Evolutionary conservation across 1,140 invertebrate species (phyloP), one percentile per base, ranked within the genome.

Genomic region (Mactra quadrangularis): DNA sequence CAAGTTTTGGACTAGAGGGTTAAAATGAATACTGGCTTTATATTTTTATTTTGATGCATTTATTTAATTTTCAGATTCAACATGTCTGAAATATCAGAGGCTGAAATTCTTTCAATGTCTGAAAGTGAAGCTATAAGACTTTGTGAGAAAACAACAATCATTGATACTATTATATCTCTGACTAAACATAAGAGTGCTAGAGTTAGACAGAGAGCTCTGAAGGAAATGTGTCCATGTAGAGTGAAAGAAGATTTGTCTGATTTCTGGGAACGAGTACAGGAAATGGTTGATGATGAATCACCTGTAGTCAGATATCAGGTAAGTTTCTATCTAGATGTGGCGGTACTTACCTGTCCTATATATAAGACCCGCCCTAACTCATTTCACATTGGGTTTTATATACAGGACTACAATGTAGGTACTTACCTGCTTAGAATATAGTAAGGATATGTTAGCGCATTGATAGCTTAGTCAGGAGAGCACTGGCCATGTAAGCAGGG

Each of bases 141-240:
- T 47, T 90, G 89, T 68, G 85, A 82, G 64, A 84, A 90, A 22
- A 92, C 92, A 0, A 89, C 87, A n/a, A 87, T 87, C 33, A 91
- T 92, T 53, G 90, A 92, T 29, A 87, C 83, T 0, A 89, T 92
- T 55, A 89, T 92, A 35, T 87, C 87, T 31, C 72, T 92, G 50
- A 89, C 90, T 4, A 88, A 89, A 50, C 92, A 92, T 70, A n/a
- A 60, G 0, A 86, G 88, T 64, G 86, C 90, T 3, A 59, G 74
- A 31, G 91, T 92, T 19, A 79, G 92, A 70, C 88, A 92, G 85
- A 86, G 75, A 59, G 90, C 92, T 19, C 83, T 93, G 0, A 86
- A 87, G 53, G 90, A 93, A 83, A 93, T 93, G 90, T 93, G 92
- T 78, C 92, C 92, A 4, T 93, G 92, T 77, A 82, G 90, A 29